Base-by-base conservation (phyloP, 2,113 vertebrate species). In the Hyperopisus bebe region DNA sequence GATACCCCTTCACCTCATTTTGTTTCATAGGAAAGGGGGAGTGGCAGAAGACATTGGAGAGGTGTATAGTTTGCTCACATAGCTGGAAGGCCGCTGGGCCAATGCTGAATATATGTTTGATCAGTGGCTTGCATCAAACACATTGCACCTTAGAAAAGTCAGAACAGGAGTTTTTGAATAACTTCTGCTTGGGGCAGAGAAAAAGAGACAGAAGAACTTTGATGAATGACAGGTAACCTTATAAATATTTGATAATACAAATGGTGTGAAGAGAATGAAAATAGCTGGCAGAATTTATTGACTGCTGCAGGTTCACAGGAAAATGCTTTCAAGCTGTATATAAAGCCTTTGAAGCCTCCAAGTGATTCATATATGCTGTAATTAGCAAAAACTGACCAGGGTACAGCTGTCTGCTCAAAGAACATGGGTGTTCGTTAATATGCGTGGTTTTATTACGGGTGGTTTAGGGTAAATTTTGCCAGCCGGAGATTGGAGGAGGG, bases 221-320 rank as follows among this genome's bases (percentile, higher is more conserved):
- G 95, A 97, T 95, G 95, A 95, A 95, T 94, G 95, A 95, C 94
- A 95, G 96, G 92, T 95, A 95, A 58, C 91, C 90, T 70, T 93
- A 95, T 96, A 95, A 96, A 96, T 96, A 97, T 96, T 96, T 97
- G 94, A 97, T 96, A 92, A 90, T 94, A 95, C 93, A 93, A 94
- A 93, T 91, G 19, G 31, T 91, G 94, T 93, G 94, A 94, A 95
- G 92, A 93, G 94, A 94, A 94, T 94, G 92, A 93, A 94, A 94
- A 94, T n/a, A 70, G 44, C 55, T 86, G 51, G 48, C 58, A 27
- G 47, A 47, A 87, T 47, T 51, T 55, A 55, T 17, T 51, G 15
- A 31, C 85, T 58, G 9, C 24, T 86, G 58, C 88, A 10, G 27
- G 19, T 53, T 90, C 62, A 86, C 42, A 66, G 13, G 17, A 44